Evolutionary conservation across 2,888 invertebrate species (phyloP), one percentile per base, ranked within the genome.

Genomic region (Hyposoter dolosus): DNA sequence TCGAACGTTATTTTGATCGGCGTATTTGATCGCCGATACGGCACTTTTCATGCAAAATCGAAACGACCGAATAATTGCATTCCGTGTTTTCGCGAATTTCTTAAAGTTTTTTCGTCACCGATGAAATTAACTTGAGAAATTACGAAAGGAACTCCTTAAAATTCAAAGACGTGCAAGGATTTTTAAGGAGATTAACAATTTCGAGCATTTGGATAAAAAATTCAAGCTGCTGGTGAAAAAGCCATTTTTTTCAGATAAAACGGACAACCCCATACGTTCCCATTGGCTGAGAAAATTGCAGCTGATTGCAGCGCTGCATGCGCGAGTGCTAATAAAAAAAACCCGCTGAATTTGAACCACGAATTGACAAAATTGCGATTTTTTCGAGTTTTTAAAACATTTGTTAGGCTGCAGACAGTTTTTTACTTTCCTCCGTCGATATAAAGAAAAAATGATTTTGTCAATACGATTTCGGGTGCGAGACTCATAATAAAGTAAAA

Each of bases 251-350:
- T 60, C 12, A 1, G 60, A 60, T 28, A 28, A 15, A 28, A 5
- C 28, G 28, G 28, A 60, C 15, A 15, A 28, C 15, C 60, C 28
- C 12, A 12, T 60, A 60, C 60, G 28, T 60, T 60, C 5, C 15
- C 4, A 23, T 56, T 12, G 23, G 47, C 47, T 4, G 12, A 28
- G 28, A 12, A 60, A 60, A 60, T 28, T 28, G 60, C 56, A 28
- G 50, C 15, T 50, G 56, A 56, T 10, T 56, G 56, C 60, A 60
- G 60, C 60, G 60, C 60, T 60, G 60, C 60, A 60, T 5, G 60
- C 60, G 28, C n/a, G n/a, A 28, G 28, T 28, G 28, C 60, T 4
- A 60, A 60, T 15, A n/a, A 15, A 60, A 28, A 60, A 28, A 60
- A 60, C 12, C 15, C 60, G 60, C 15, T 4, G 1, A 60, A 60